Conservation (phyloP, 2,797 vertebrate genomes). For the Buphagus erythrorhynchus region DNA sequence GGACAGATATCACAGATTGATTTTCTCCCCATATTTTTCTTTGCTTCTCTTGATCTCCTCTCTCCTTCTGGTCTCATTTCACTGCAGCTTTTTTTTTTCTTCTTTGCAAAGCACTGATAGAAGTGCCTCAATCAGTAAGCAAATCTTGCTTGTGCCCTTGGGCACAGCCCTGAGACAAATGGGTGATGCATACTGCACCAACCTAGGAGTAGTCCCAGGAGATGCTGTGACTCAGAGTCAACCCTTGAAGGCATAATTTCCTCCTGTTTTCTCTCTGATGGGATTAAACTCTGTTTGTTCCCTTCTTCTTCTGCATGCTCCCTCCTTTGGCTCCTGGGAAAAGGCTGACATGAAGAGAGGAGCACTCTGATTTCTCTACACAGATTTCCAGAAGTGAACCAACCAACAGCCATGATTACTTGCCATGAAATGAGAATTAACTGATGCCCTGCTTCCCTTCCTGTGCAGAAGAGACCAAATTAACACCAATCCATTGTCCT, state of each 20-base stretch:
- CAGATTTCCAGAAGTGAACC: background rate
- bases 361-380: background rate
- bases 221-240: constrained; percentile 49
- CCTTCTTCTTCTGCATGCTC: background rate
- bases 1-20: background rate
- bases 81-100: background rate
- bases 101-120: background rate
- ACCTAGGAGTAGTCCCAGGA: constrained; percentile 41
- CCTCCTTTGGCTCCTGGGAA: background rate
- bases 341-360: background rate
- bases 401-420: background rate
- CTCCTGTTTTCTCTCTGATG: constrained; percentile 29
- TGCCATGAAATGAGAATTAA: background rate
- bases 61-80: background rate
- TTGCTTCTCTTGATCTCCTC: background rate
- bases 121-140: constrained; percentile 30
- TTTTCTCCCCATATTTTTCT: background rate
- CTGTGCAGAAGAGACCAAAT: background rate
- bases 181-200: constrained; percentile 39
- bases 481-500: background rate
- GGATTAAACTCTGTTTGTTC: constrained; percentile 35
- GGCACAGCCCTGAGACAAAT: constrained; percentile 36
- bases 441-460: background rate
- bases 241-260: constrained; percentile 22
- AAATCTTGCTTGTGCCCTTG: background rate